These are phyloP conservation scores for Ammodytes marinus DNA, from an alignment of 2,113 vertebrate species.

Conservation along the genomic window DNA sequence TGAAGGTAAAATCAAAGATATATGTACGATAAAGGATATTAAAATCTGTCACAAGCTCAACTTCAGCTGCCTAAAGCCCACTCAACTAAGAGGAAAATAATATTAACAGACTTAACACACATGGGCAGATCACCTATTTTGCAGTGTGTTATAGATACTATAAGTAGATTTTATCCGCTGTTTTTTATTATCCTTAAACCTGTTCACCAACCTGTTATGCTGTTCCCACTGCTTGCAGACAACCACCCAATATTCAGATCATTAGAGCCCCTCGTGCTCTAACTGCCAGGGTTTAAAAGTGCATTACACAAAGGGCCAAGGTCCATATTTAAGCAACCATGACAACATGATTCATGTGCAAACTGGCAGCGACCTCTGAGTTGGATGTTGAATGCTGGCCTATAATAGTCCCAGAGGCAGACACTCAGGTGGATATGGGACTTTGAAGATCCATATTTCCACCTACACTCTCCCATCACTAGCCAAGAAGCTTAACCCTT, in stretches of 20 bases:
- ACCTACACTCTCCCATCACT: constrained; percentile 1
- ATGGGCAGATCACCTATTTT: too few relatives aligned
- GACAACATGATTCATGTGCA: neutral
- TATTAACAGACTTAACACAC: too few relatives aligned
- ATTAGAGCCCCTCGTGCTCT: constrained; percentile 14
- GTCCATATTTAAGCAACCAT: neutral
- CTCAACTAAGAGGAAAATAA: too few relatives aligned
- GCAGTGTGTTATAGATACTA: too few relatives aligned
- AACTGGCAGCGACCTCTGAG: neutral
- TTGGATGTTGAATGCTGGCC: neutral
- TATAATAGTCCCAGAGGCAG: neutral
- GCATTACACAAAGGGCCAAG: constrained; percentile 24
- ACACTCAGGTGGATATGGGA: constrained; percentile 22
- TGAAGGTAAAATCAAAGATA: too few relatives aligned
- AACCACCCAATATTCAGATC: constrained; percentile 18
- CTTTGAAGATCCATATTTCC: neutral
- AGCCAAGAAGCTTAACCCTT: constrained; percentile 36
- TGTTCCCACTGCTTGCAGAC: neutral
- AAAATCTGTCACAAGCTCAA: too few relatives aligned
- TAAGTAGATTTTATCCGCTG: too few relatives aligned
- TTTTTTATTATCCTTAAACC: too few relatives aligned
- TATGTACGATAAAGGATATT: too few relatives aligned
- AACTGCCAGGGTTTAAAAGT: constrained; percentile 18
- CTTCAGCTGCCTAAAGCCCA: too few relatives aligned
- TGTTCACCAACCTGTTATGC: neutral